A percentile compares a stretch with the other conserved stretches of the same genome.
Conservation (phyloP, 2,113 vertebrate genomes). For the Centrocercus urophasianus region DNA sequence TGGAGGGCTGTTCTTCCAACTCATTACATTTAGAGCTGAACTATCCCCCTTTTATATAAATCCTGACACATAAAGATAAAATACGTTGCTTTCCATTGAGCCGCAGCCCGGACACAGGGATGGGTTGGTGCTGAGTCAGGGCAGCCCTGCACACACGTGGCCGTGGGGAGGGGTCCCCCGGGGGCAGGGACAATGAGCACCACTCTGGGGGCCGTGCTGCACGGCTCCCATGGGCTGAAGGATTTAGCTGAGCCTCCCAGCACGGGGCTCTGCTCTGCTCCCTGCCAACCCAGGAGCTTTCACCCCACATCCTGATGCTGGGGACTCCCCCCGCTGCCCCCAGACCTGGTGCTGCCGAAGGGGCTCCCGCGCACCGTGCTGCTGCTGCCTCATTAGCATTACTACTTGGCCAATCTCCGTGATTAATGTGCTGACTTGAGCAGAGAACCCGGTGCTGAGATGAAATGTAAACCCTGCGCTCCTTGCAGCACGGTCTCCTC, state of each 20-base stretch:
- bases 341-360: not conserved
- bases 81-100: slow-evolving; percentile 30
- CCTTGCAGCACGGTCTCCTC: not conserved
- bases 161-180: not conserved
- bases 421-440: not conserved
- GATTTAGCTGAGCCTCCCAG: not conserved
- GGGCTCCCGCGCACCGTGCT: not conserved
- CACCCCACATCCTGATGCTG: not conserved
- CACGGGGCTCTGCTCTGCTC: fast-evolving
- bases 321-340: not conserved
- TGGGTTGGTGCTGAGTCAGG: not conserved
- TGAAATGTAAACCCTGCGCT: not conserved
- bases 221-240: not conserved
- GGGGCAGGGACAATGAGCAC: not conserved
- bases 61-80: slow-evolving; percentile 79
- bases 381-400: not conserved
- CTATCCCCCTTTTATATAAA: slow-evolving; percentile 79
- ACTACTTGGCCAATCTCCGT: not conserved
- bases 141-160: fast-evolving
- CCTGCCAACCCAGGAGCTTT: fast-evolving
- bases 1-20: slow-evolving; percentile 80
- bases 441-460: not conserved
- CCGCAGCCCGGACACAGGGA: not conserved
- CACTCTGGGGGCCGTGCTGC: not conserved
- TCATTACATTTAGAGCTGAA: slow-evolving; percentile 79